These are phyloP conservation scores for Epinotia demarniana DNA, from an alignment of 2,888 invertebrate species.

Conservation along the genomic window DNA sequence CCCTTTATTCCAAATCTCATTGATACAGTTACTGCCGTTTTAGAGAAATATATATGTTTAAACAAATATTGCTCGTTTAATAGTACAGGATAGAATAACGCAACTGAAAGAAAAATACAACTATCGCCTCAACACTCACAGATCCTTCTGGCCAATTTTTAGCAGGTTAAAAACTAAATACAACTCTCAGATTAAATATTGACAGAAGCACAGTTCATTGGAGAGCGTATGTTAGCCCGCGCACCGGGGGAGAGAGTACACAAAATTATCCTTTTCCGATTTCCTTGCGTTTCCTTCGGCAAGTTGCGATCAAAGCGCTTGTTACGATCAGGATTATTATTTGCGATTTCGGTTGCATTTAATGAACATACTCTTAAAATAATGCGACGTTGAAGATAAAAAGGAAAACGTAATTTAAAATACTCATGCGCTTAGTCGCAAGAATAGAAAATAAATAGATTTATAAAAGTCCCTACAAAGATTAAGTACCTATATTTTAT, in stretches of 20 bases:
- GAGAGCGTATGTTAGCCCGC: constrained; percentile 32
- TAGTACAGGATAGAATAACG: neutral
- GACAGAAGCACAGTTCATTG: constrained; percentile 38
- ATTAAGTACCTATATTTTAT: too few relatives aligned
- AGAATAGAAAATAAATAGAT: too few relatives aligned
- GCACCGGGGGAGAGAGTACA: constrained; percentile 27
- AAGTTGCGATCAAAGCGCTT: constrained; percentile 31
- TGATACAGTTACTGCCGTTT: too few relatives aligned
- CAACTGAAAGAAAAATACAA: neutral
- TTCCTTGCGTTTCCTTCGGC: constrained; percentile 25
- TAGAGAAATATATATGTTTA: too few relatives aligned
- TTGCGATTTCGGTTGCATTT: neutral
- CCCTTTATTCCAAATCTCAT: too few relatives aligned
- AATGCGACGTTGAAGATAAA: too few relatives aligned
- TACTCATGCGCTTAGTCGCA: too few relatives aligned
- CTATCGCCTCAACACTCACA: neutral
- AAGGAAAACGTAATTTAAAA: too few relatives aligned
- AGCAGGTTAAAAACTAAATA: constrained; percentile 17
- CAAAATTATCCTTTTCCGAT: constrained; percentile 37
- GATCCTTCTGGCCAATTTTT: neutral
- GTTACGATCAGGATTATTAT: constrained; percentile 7
- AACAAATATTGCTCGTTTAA: too few relatives aligned
- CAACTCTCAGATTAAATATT: constrained; percentile 22
- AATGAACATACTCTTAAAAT: neutral
- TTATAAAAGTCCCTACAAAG: too few relatives aligned